These are phyloP conservation scores for Oplegnathus fasciatus DNA, from an alignment of 2,113 vertebrate genomes.

Conservation along the genomic window DNA sequence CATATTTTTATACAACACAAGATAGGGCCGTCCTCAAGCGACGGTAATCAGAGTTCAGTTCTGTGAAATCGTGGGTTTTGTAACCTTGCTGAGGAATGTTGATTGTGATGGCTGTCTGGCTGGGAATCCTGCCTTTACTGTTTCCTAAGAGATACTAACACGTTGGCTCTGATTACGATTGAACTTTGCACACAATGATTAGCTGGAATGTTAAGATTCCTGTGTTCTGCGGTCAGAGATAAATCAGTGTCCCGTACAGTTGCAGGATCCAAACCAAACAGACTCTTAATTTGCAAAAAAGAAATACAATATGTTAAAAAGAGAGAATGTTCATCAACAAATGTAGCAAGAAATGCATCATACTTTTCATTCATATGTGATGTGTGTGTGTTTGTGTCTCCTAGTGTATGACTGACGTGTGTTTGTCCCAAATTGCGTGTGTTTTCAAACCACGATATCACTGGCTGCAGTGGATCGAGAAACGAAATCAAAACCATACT, in stretches of 20 bases:
- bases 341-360: neutral
- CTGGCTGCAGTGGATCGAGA: slow-evolving; percentile 45
- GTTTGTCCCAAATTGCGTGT: slow-evolving; percentile 41
- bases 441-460: slow-evolving; percentile 45
- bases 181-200: slow-evolving; percentile 85
- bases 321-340: neutral
- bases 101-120: slow-evolving; percentile 82
- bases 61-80: slow-evolving; percentile 72
- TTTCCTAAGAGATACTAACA: slow-evolving; percentile 84
- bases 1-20: slow-evolving; percentile 50
- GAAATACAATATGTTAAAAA: neutral
- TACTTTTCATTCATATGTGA: slow-evolving; percentile 6
- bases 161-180: slow-evolving; percentile 77
- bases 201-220: slow-evolving; percentile 82
- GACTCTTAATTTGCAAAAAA: neutral
- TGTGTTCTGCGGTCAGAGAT: slow-evolving; percentile 69
- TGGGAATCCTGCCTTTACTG: slow-evolving; percentile 79
- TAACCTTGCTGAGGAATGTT: slow-evolving; percentile 84
- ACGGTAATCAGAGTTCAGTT: slow-evolving; percentile 61
- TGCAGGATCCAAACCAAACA: slow-evolving; percentile 29
- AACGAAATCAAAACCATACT: slow-evolving; percentile 63
- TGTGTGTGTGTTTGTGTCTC: neutral
- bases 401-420: neutral
- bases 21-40: slow-evolving; percentile 62
- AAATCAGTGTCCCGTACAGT: slow-evolving; percentile 68